Conservation (phyloP, 2,797 vertebrate species). For the Hemibagrus guttatus region DNA sequence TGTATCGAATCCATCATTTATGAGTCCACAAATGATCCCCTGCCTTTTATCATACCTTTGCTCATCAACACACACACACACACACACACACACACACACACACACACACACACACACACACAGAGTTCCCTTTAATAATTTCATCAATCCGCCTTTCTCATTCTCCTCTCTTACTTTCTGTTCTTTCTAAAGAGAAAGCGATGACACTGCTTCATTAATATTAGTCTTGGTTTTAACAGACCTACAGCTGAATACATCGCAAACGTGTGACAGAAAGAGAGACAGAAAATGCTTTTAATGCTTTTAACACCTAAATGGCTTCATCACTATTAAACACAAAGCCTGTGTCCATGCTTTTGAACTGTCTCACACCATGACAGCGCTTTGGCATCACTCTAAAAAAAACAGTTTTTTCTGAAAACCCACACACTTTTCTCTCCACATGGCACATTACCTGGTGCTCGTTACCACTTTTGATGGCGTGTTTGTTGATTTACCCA, state of each 20-base stretch:
- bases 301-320: conserved; percentile 31
- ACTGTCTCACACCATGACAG: neutral
- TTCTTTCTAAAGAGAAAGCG: neutral
- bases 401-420: neutral
- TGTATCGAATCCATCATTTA: neutral
- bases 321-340: conserved; percentile 35
- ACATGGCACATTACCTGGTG: conserved; percentile 15
- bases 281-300: conserved; percentile 23
- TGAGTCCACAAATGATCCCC: neutral
- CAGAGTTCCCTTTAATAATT: conserved; percentile 5
- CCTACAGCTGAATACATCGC: conserved; percentile 15
- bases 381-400: neutral
- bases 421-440: conserved; percentile 6
- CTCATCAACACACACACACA: neutral
- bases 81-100: neutral
- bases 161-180: neutral
- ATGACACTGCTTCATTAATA: conserved; percentile 15
- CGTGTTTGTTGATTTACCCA: conserved; percentile 31
- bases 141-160: neutral
- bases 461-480: neutral
- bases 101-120: conserved; percentile 2
- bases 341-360: conserved; percentile 2
- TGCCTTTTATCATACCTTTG: neutral
- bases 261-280: conserved; percentile 12
- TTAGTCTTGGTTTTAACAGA: conserved; percentile 7